These are phyloP conservation scores for Brachionus sp. DNA, from an alignment of 1,140 invertebrate species.

Conservation along the genomic window DNA sequence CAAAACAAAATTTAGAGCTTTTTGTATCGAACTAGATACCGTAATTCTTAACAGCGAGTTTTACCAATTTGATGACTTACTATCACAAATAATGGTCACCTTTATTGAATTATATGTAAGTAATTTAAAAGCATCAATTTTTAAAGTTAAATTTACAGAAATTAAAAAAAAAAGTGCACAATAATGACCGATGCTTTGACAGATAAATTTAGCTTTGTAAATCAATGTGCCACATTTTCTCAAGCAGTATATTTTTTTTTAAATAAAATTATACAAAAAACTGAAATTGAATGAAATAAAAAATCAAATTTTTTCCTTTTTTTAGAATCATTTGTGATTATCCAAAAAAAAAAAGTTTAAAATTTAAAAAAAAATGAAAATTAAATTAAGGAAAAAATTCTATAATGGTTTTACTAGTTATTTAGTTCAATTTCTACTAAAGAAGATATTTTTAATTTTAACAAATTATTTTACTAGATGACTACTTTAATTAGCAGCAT, in stretches of 20 bases:
- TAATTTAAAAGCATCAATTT: background rate
- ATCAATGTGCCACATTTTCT: constrained; percentile 11
- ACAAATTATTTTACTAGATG: background rate
- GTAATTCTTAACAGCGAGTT: background rate
- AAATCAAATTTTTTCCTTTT: no score
- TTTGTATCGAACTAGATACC: background rate
- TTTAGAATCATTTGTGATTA: no score
- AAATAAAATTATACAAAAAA: background rate
- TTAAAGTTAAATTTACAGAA: background rate
- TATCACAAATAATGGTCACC: background rate
- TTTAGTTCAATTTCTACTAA: background rate
- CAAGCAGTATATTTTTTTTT: constrained; percentile 36
- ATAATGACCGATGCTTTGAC: background rate
- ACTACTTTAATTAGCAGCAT: constrained; percentile 19
- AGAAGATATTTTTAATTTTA: background rate
- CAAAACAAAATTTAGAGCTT: constrained; percentile 16
- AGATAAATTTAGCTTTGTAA: constrained; percentile 19
- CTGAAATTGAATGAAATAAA: no score
- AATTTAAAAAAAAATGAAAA: no score
- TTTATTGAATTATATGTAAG: constrained; percentile 20
- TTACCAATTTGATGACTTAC: background rate
- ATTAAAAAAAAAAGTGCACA: background rate
- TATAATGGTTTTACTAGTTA: no score
- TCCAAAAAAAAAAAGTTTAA: no score
- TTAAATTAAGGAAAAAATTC: no score